Evolutionary conservation across 2,797 vertebrate genomes (phyloP), one percentile per base, ranked within the genome.

Genomic region (Sebastes ruberrimus): DNA sequence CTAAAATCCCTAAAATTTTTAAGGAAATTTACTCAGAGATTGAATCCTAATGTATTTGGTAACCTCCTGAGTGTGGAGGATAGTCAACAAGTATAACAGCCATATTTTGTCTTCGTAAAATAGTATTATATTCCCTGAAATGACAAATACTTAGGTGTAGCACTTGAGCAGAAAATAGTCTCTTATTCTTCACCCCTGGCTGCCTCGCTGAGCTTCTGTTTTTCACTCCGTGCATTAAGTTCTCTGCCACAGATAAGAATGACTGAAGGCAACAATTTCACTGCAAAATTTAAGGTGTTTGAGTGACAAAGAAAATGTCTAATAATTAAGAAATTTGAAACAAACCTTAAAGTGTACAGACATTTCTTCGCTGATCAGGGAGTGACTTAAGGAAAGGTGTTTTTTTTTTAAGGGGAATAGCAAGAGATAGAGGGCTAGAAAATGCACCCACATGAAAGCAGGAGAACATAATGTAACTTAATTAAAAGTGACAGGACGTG

Each of bases 401-500:
- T 49, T 49, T 79, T 55, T 35, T 81, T 60, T 32, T 25, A 53
- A 27, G 27, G 69, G 20, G n/a, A 69, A 73, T 4, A 56, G 55
- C 5, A 35, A 55, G 35, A 42, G 49, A 59, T 8, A 10, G 46
- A 81, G 16, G 16, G 9, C 32, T 35, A 68, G 52, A 68, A 56
- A 56, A 1, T 7, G 2, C 53, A 28, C 30, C n/a, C 38, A 60
- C 16, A 57, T 38, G 46, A 86, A 76, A 65, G 30, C 18, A 11
- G 52, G 7, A 27, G 55, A 33, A 61, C 64, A 64, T 62, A n/a
- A 57, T 74, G 55, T 82, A 81, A 74, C 67, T 63, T 80, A 84
- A 88, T 88, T 78, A 85, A 78, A 86, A 78, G 79, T 69, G 65
- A 60, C 76, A 75, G 32, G 78, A 71, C 67, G 78, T 68, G 79